These are phyloP conservation scores for Drosophila tanythrix DNA, from an alignment of 2,888 invertebrate species.

Conservation along the genomic window DNA sequence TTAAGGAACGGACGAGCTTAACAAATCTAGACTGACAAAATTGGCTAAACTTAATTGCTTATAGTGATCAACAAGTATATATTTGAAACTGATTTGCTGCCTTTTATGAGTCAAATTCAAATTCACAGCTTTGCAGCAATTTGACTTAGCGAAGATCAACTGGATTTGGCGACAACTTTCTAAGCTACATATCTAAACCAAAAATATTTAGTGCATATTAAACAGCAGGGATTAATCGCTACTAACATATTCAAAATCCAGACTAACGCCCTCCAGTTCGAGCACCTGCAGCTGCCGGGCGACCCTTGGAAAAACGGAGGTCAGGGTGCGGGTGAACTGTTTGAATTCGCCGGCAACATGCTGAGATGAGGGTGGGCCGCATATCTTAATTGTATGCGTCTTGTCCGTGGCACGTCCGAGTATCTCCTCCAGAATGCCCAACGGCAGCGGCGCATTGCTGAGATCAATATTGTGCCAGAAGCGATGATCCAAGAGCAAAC, in stretches of 20 bases:
- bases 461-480: constrained; percentile 83
- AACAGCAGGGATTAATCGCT: background rate
- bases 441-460: constrained; percentile 72
- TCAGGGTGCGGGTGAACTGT: constrained; percentile 77
- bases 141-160: background rate
- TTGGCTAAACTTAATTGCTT: background rate
- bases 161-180: background rate
- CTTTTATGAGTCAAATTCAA: background rate
- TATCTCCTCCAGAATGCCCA: constrained; percentile 77
- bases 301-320: constrained; percentile 71
- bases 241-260: constrained; percentile 82
- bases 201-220: background rate
- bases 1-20: background rate
- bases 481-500: constrained; percentile 80
- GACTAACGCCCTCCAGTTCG: constrained; percentile 82
- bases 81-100: background rate
- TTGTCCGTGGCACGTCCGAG: constrained; percentile 78
- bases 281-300: constrained; percentile 76
- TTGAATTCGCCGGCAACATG: constrained; percentile 76
- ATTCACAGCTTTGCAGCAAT: background rate
- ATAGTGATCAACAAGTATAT: background rate
- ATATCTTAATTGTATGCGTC: constrained; percentile 81
- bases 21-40: background rate
- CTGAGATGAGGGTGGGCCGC: constrained; percentile 78
- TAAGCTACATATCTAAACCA: background rate